These are phyloP conservation scores for Cossypha heuglini DNA, from an alignment of 2,797 vertebrate species.

Conservation along the genomic window DNA sequence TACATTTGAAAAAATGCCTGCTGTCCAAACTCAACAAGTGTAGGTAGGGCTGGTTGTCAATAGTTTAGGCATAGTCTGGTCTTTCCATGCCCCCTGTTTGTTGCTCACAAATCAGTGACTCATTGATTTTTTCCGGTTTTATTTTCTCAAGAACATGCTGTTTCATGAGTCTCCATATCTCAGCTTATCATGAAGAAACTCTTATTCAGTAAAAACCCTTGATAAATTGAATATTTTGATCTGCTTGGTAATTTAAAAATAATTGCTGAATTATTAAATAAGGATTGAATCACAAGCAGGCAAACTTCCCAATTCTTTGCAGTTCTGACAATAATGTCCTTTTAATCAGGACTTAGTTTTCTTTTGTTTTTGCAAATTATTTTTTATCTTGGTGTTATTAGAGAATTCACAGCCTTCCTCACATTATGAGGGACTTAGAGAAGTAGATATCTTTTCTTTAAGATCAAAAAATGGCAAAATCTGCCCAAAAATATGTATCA, in stretches of 20 bases:
- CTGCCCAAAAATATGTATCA: not conserved
- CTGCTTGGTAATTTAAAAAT: not conserved
- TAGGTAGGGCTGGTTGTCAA: not conserved
- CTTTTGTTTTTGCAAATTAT: not conserved
- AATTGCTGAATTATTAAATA: not conserved
- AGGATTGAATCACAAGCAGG: not conserved
- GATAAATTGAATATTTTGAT: not conserved
- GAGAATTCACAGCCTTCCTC: not conserved
- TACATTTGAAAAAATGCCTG: not conserved
- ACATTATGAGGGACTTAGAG: not conserved
- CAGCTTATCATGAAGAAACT: not conserved
- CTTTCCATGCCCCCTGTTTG: not conserved
- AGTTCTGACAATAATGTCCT: not conserved
- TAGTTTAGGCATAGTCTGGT: not conserved
- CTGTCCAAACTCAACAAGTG: not conserved
- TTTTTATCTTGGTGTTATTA: not conserved
- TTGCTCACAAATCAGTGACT: not conserved
- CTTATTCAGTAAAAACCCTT: not conserved
- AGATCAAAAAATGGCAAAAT: not conserved
- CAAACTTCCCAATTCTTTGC: not conserved
- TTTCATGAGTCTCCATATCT: not conserved
- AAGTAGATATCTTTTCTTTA: not conserved
- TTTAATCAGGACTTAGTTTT: not conserved
- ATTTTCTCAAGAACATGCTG: accelerated
- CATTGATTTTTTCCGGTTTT: not conserved